Conservation (phyloP, 2,113 vertebrate species). For the zebrafish (Danio rerio) region GRCz12tu NC_133186.1:36557001-36557500, state of each 20-base stretch:
- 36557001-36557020: too few relatives aligned
- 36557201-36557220: conserved; percentile 3
- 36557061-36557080: too few relatives aligned
- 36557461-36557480: too few relatives aligned
- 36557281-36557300: conserved; percentile 80
- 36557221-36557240: conserved; percentile 63
- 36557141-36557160: background rate
- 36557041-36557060: too few relatives aligned
- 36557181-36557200: background rate
- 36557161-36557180: background rate
- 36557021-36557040: too few relatives aligned
- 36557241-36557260: conserved; percentile 62
- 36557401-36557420: background rate
- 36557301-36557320: conserved; percentile 70
- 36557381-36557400: background rate
- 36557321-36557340: conserved; percentile 23
- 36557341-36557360: background rate
- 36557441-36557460: too few relatives aligned
- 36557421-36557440: too few relatives aligned
- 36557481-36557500: too few relatives aligned
- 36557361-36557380: background rate
- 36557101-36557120: background rate
- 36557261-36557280: conserved; percentile 65
- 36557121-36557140: background rate
- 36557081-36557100: background rate